Base-by-base conservation (phyloP, 2,888 invertebrate genomes). In the Lissonota sp. region DNA sequence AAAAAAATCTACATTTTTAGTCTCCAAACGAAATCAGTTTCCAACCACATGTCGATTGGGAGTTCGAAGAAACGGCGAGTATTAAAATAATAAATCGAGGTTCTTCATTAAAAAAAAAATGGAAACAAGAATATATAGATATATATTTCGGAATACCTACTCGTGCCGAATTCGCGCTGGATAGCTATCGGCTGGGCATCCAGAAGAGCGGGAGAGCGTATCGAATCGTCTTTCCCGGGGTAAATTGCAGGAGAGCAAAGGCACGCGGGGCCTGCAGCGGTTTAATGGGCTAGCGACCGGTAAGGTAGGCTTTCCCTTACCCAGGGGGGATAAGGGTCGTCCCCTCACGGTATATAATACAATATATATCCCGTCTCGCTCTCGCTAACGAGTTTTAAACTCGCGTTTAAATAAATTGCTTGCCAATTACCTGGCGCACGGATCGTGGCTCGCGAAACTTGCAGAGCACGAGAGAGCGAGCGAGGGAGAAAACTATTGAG, bases 281-380 rank as follows among this genome's bases (percentile, higher is more conserved):
- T 82, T 82, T 82, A 80, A 79, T 72, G 74, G 67, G 81, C 74
- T 66, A 79, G 77, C 90, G 77, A 91, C 87, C 91, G 92, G 88
- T 92, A 92, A 92, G 88, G 92, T 89, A 92, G 92, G 87, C 86
- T 82, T 75, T 62, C 80, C 70, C 60, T 69, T 72, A 75, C 46
- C 75, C 79, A 46, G 44, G 64, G 71, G 51, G 39, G 46, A 26
- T 26, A 53, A 7, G 14, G 12, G 3, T 49, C 63, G 63, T 67
- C 10, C 10, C 10, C 44, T 44, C 44, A 4, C 44, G 44, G 14
- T 12, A 12, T 53, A 26, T 26, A 26, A 26, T 26, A 26, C 26
- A 26, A 26, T 12, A 7, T 53, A 40, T 40, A 16, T 57, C 39
- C 58, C 62, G 14, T 51, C 39, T 79, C 87, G 77, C 78, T 83